phyloP scores from a whole-genome alignment of 1,140 invertebrate genomes.

The Drosophila mayri region DNA sequence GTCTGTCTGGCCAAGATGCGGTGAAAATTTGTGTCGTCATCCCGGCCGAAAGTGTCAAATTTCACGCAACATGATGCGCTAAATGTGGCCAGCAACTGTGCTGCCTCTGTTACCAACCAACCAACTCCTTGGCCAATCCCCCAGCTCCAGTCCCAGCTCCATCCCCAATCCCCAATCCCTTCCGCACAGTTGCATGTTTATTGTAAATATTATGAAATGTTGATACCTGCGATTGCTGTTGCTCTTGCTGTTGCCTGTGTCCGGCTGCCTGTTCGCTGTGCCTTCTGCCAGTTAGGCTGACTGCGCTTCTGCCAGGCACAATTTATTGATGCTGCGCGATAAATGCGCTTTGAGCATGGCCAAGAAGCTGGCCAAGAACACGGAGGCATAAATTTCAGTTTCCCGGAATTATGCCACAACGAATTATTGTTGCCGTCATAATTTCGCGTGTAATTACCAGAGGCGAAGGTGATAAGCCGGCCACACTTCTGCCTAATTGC shows the following conservation, averaged over 20 bases:
- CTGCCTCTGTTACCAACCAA: conserved; percentile 17
- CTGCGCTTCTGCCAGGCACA: conserved; percentile 35
- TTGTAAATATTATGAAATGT: conserved; percentile 85
- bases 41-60: conserved; percentile 76
- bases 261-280: conserved; percentile 37
- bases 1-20: conserved; percentile 62
- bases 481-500: conserved; percentile 67
- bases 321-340: conserved; percentile 82
- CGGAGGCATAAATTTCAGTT: conserved; percentile 76
- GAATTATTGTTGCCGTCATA: conserved; percentile 79
- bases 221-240: conserved; percentile 71
- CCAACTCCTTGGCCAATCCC: conserved; percentile 11
- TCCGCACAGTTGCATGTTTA: conserved; percentile 80
- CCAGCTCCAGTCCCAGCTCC: background rate
- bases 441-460: conserved; percentile 76
- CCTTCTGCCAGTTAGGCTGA: conserved; percentile 9
- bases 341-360: conserved; percentile 74
- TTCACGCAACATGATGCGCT: conserved; percentile 82
- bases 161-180: conserved; percentile 4
- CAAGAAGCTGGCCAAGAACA: conserved; percentile 37
- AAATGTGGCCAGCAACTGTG: conserved; percentile 76
- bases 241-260: conserved; percentile 26
- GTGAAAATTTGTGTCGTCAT: conserved; percentile 75
- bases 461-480: conserved; percentile 67
- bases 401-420: conserved; percentile 76